Conservation (phyloP, 2,797 vertebrate genomes). For the Acomys russatus region DNA sequence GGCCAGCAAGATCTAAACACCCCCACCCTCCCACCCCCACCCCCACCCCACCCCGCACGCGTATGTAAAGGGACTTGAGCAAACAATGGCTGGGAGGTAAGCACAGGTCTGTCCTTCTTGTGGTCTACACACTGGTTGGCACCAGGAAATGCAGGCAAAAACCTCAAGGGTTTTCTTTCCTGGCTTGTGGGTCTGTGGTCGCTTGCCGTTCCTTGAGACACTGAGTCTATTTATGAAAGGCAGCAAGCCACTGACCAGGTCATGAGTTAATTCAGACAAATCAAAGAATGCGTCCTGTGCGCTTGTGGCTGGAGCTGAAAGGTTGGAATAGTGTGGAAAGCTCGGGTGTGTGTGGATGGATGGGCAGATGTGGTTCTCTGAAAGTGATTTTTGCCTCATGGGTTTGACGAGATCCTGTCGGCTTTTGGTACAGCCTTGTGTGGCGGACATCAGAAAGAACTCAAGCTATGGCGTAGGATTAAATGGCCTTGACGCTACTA, state of each 20-base stretch:
- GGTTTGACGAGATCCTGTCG: neutral
- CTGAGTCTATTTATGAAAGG: neutral
- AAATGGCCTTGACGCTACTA: neutral
- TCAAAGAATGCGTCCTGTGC: neutral
- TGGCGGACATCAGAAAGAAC: neutral
- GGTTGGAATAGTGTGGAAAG: neutral
- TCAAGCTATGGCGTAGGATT: neutral
- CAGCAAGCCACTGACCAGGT: neutral
- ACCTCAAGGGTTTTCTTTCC: neutral
- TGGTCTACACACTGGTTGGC: neutral
- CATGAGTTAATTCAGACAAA: neutral
- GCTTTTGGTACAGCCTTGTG: neutral
- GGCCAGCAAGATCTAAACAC: neutral
- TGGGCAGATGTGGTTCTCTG: neutral
- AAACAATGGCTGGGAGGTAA: neutral
- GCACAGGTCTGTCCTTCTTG: neutral
- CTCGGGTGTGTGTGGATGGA: neutral
- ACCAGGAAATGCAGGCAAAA: constrained; percentile 1
- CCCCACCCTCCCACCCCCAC: neutral
- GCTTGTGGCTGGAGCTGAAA: neutral
- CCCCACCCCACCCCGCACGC: no score
- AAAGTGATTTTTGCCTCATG: neutral
- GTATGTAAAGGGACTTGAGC: constrained; percentile 17
- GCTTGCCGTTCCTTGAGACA: neutral
- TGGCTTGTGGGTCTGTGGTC: neutral